A percentile compares a stretch with the other conserved stretches of the same genome.
Conservation (phyloP, 23 tunicate species). For the Phallusia fumigata region DNA sequence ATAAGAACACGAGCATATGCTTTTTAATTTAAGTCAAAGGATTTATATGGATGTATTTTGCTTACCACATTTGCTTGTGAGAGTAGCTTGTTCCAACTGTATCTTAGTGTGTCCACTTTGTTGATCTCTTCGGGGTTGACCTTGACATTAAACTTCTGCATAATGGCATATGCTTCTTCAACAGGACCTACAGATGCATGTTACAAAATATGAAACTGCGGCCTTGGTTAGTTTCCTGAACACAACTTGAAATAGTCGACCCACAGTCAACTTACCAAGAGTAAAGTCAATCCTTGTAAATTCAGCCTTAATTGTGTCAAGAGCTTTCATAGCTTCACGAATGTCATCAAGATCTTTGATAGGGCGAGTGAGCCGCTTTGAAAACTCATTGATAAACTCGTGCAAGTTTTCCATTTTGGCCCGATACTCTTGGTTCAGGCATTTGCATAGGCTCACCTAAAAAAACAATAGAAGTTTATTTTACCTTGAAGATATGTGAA, state of each 20-base stretch:
- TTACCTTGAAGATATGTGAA: too few relatives aligned
- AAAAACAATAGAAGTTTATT: not conserved
- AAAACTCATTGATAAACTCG: constrained; percentile 84
- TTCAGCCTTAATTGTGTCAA: constrained; percentile 77
- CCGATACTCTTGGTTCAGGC: constrained; percentile 78
- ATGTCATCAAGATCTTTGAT: constrained; percentile 99
- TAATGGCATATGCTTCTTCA: constrained; percentile 92
- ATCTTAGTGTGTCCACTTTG: constrained; percentile 91
- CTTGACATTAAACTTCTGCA: constrained; percentile 89
- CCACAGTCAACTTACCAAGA: constrained; percentile 69
- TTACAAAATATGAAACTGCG: too few relatives aligned
- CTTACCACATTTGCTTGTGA: constrained; percentile 79
- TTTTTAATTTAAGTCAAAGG: too few relatives aligned
- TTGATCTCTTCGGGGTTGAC: constrained; percentile 86
- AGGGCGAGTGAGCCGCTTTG: constrained; percentile 83
- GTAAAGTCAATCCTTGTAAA: constrained; percentile 91
- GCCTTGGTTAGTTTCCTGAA: too few relatives aligned
- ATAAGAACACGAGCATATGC: too few relatives aligned
- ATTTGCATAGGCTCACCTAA: constrained; percentile 87
- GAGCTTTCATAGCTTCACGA: constrained; percentile 86
- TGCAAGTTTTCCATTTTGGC: constrained; percentile 83
- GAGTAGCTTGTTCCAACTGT: constrained; percentile 90
- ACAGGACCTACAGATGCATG: constrained; percentile 65
- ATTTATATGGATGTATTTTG: not conserved
- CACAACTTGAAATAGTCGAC: too few relatives aligned